A percentile compares a stretch with the other conserved stretches of the same genome.
phyloP scores from a whole-genome alignment of 2,888 invertebrate species.

The Drosophila histrio region DNA sequence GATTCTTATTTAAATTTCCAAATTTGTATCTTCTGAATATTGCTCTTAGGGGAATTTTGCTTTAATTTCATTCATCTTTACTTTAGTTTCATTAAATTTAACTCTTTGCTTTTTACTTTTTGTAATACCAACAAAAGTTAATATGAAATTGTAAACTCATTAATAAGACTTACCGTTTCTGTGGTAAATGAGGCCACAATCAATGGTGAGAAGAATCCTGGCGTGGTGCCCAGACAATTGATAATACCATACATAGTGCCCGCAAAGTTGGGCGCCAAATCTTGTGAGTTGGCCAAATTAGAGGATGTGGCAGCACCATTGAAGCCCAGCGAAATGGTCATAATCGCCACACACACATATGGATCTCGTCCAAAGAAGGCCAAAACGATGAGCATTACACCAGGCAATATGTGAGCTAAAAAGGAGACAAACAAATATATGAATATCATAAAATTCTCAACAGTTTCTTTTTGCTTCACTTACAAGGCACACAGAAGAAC shows the following conservation, averaged over 20 bases:
- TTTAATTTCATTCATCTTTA: too few species aligned
- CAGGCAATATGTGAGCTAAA: conserved; percentile 86
- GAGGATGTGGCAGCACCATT: conserved; percentile 87
- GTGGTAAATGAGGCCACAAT: conserved; percentile 86
- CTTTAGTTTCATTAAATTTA: too few species aligned
- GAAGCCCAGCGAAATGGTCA: conserved; percentile 88
- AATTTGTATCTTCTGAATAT: too few species aligned
- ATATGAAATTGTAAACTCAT: accelerated
- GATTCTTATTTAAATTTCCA: too few species aligned
- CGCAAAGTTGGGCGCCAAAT: conserved; percentile 90
- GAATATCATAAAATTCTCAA: background rate
- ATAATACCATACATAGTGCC: conserved; percentile 90
- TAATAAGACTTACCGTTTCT: conserved; percentile 59
- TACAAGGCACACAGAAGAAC: conserved; percentile 88
- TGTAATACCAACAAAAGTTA: too few species aligned
- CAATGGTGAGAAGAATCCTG: conserved; percentile 89
- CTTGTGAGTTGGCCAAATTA: conserved; percentile 88
- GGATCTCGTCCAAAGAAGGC: conserved; percentile 88
- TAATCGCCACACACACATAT: conserved; percentile 87
- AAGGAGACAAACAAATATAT: background rate
- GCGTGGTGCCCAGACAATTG: conserved; percentile 89
- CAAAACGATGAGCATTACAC: conserved; percentile 86
- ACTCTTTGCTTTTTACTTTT: too few species aligned
- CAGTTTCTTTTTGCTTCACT: conserved; percentile 49
- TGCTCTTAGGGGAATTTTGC: too few species aligned